Conservation (phyloP, 2,113 vertebrate species). For the Astatoreochromis straeleni region DNA sequence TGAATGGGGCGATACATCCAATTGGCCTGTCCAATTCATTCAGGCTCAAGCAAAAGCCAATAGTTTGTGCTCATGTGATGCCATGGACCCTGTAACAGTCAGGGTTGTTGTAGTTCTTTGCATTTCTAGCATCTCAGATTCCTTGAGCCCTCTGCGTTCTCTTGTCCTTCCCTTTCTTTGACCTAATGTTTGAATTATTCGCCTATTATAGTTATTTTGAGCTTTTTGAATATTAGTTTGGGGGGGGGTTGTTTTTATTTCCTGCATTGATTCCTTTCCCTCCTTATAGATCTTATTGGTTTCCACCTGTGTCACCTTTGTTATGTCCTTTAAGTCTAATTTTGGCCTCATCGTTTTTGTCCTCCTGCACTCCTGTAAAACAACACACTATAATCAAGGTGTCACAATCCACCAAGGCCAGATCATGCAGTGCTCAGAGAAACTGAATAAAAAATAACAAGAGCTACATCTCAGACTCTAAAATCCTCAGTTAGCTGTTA, state of each 20-base stretch:
- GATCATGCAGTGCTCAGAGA: not conserved
- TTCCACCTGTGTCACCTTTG: rapidly evolving
- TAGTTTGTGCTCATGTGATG: rapidly evolving
- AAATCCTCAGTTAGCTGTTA: not conserved
- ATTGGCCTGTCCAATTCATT: not conserved
- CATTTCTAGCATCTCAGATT: not conserved
- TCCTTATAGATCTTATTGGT: not conserved
- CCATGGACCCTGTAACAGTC: not conserved
- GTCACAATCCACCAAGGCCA: not conserved
- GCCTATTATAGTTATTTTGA: rapidly evolving
- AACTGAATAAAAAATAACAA: rapidly evolving
- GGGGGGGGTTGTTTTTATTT: rapidly evolving
- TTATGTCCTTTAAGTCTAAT: not conserved
- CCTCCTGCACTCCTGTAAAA: not conserved
- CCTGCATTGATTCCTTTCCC: not conserved
- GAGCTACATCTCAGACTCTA: not conserved
- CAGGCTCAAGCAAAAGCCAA: not conserved
- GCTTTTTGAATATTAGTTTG: not conserved
- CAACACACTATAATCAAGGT: not conserved
- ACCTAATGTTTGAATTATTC: not conserved
- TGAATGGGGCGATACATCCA: rapidly evolving
- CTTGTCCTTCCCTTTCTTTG: not conserved
- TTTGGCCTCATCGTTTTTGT: not conserved
- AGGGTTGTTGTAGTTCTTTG: not conserved
- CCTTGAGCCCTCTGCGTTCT: not conserved